These are phyloP conservation scores for Laterallus jamaicensis DNA, from an alignment of 2,113 vertebrate species.

Conservation along the genomic window DNA sequence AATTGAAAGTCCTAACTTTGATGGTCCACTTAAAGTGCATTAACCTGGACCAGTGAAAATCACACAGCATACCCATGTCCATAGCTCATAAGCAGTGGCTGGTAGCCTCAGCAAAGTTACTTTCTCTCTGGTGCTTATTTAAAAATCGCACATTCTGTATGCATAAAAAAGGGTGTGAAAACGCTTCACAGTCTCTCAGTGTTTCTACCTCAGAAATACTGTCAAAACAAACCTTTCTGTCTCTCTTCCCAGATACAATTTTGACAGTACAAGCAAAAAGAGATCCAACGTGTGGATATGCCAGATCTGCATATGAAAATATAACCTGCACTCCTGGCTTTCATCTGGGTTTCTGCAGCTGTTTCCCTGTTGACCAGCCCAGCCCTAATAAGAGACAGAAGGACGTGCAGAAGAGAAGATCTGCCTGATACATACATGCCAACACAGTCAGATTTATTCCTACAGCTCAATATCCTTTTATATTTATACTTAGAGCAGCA, in stretches of 20 bases:
- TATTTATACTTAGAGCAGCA: constrained; percentile 32
- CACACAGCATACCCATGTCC: neutral
- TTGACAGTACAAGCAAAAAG: neutral
- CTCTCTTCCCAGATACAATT: neutral
- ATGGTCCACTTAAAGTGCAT: neutral
- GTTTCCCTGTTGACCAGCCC: neutral
- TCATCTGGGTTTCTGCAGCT: neutral
- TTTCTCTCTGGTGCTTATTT: neutral
- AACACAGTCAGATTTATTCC: neutral
- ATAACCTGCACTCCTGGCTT: neutral
- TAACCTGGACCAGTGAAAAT: neutral
- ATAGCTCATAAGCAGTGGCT: neutral
- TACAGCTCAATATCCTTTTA: neutral
- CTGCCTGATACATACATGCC: neutral
- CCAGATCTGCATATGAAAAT: neutral
- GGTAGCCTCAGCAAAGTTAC: neutral
- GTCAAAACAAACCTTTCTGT: constrained; percentile 28
- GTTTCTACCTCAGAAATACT: constrained; percentile 15
- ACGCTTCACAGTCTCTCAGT: neutral
- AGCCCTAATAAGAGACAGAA: neutral
- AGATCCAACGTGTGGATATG: neutral
- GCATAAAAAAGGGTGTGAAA: constrained; percentile 35
- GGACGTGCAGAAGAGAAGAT: neutral
- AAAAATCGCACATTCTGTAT: constrained; percentile 6
- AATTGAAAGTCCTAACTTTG: neutral